Evolutionary conservation across 2,113 vertebrate genomes (phyloP), one percentile per base, ranked within the genome.

Genomic region (Grammomys dolichurus): DNA sequence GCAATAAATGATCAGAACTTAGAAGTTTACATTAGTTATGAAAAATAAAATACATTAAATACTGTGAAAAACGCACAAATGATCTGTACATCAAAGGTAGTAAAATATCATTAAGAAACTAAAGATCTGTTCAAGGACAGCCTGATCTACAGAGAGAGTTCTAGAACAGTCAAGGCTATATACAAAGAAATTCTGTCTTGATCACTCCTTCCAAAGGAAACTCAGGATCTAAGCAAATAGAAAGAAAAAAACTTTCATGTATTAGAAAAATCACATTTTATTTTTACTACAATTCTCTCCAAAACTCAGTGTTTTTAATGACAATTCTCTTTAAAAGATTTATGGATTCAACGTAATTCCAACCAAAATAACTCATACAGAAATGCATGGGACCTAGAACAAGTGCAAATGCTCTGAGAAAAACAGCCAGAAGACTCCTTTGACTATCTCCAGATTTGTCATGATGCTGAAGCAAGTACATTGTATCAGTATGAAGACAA

Each of bases 401-500:
- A 94, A 77, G 16, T 60, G 48, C 76, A 89, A 94, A 48, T 82
- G 19, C 16, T 77, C n/a, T 65, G 60, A 89, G 88, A 78, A 94
- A 56, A 94, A 84, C 58, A 91, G 51, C 12, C n/a, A 92, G 48
- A 77, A 5, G 65, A 75, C 20, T 80, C 77, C 65, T 6, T 63
- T 20, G 87, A 77, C 69, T 77, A 89, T 82, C 72, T 88, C 28
- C 43, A 69, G 69, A 69, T 56, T 76, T 69, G 87, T 48, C 86
- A 63, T 73, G 75, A 92, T 75, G 20, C 46, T 58, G 20, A 65
- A 89, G 22, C 84, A 20, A 82, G 4, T 17, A 26, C 2, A 60
- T 69, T 28, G 28, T 22, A 43, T 51, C 75, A 33, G 26, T 56
- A 16, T 80, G 89, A 86, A 92, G 58, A 84, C 4, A 77, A n/a